Conservation (phyloP, 2,888 invertebrate genomes). For the Plemyria rubiginata region DNA sequence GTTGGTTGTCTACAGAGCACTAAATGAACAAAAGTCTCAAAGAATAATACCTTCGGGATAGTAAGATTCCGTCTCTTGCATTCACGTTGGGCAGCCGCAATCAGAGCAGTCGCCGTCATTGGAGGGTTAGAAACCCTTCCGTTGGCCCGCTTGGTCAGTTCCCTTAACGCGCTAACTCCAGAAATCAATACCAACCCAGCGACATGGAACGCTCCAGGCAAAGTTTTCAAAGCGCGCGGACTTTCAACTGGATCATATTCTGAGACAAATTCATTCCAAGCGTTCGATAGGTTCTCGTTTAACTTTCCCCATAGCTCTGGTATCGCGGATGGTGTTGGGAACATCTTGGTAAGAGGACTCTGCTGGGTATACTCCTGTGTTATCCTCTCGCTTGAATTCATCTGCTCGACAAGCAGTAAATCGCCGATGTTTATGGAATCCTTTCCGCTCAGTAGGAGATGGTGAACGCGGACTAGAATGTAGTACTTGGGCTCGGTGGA, state of each 20-base stretch:
- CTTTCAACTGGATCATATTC: conserved; percentile 91
- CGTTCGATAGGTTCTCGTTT: conserved; percentile 88
- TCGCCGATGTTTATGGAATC: conserved; percentile 90
- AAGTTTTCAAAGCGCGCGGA: conserved; percentile 86
- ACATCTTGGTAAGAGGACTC: conserved; percentile 82
- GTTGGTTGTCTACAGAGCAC: neutral
- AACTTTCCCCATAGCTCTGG: conserved; percentile 88
- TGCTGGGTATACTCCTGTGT: conserved; percentile 59
- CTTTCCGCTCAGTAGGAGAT: conserved; percentile 89
- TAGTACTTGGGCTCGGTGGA: conserved; percentile 86
- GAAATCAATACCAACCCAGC: conserved; percentile 87
- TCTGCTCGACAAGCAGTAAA: conserved; percentile 86
- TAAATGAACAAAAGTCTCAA: neutral
- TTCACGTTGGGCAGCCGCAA: conserved; percentile 69
- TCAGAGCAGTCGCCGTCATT: conserved; percentile 73
- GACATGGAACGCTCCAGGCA: conserved; percentile 86
- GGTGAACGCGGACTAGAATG: conserved; percentile 90
- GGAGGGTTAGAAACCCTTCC: conserved; percentile 65
- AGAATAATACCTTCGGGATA: conserved; percentile 62
- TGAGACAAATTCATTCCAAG: conserved; percentile 92
- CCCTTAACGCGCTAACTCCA: conserved; percentile 86
- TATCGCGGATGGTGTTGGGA: conserved; percentile 86
- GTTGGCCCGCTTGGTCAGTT: conserved; percentile 82
- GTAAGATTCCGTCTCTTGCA: conserved; percentile 73
- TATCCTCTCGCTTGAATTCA: conserved; percentile 64